Percentiles rank a stretch among this genome's conserved stretches.
These are phyloP conservation scores for Scylla paramamosain DNA, from an alignment of 1,140 invertebrate genomes.

Conservation along the genomic window DNA sequence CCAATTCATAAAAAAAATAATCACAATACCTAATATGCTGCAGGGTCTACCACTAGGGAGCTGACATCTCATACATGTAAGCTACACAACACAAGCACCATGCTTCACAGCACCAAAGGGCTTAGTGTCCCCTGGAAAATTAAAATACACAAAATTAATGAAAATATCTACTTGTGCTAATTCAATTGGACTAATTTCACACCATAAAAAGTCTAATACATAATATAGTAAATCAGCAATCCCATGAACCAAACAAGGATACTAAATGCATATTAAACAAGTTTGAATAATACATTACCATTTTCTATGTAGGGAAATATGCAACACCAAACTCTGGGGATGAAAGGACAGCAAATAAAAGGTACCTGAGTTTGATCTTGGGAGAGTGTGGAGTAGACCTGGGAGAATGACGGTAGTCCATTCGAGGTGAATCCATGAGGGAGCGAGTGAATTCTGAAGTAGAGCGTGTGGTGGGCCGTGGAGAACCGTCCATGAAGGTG, in stretches of 20 bases:
- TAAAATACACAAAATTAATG: constrained; percentile 48
- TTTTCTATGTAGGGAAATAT: background rate
- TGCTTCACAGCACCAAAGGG: constrained; percentile 54
- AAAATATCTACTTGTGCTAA: constrained; percentile 45
- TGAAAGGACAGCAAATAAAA: background rate
- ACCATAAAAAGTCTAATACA: constrained; percentile 35
- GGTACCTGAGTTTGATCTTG: constrained; percentile 77
- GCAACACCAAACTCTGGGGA: background rate
- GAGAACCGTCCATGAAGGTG: constrained; percentile 71
- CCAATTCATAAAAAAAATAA: background rate
- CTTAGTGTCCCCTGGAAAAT: constrained; percentile 63
- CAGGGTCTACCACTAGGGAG: constrained; percentile 54
- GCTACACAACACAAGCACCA: constrained; percentile 69
- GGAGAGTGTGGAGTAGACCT: constrained; percentile 76
- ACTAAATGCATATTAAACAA: background rate
- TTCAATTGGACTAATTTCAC: constrained; percentile 43
- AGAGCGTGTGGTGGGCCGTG: constrained; percentile 73
- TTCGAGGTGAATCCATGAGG: constrained; percentile 71
- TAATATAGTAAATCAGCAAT: background rate
- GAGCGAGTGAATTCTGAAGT: constrained; percentile 76
- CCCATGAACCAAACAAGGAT: background rate
- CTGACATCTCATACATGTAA: constrained; percentile 58
- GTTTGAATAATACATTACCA: background rate
- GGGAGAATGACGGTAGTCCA: constrained; percentile 73
- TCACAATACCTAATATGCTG: constrained; percentile 58